Conservation (phyloP, 2,888 invertebrate genomes). For the Phaedon cochleariae region DNA sequence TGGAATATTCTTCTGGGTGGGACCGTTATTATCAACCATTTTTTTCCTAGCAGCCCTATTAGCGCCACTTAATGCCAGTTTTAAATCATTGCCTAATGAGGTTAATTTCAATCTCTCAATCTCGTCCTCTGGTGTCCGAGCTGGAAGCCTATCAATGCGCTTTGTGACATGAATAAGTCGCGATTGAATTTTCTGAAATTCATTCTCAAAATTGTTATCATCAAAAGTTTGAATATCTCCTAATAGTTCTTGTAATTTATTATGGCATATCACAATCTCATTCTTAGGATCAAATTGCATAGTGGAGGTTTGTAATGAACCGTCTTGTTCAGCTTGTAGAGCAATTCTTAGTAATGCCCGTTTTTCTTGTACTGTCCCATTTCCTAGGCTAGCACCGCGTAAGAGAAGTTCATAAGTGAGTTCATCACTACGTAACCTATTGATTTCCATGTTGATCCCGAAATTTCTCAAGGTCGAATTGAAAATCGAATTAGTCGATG, state of each 20-base stretch:
- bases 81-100: background rate
- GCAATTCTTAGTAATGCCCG: background rate
- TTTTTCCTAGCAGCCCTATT: background rate
- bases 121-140: conserved; percentile 2
- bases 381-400: background rate
- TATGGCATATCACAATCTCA: background rate
- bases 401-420: background rate
- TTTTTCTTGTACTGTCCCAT: conserved; percentile 1
- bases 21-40: background rate
- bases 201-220: conserved; percentile 1
- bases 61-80: conserved; percentile 3
- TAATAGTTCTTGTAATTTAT: background rate
- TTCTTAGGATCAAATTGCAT: background rate
- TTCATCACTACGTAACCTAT: background rate
- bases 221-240: background rate
- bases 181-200: no score
- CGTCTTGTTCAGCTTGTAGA: background rate
- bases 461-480: background rate
- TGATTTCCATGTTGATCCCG: background rate
- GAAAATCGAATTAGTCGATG: no score
- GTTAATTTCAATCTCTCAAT: background rate
- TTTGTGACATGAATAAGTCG: no score
- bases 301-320: background rate
- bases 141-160: background rate
- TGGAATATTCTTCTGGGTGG: no score